Evolutionary conservation across 2,888 invertebrate genomes (phyloP).

Genomic region (Erebia ligea): DNA sequence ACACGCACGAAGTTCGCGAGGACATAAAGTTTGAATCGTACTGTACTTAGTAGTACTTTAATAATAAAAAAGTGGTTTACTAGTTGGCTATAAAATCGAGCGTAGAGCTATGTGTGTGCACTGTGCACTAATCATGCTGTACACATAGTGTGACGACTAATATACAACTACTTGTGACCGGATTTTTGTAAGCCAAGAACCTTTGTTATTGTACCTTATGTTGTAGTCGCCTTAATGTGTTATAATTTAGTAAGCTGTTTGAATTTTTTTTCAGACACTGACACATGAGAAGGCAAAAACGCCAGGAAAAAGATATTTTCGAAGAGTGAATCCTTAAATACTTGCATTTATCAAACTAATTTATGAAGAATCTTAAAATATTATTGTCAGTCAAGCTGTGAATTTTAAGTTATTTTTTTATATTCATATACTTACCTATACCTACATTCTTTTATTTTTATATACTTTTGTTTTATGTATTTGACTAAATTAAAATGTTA

Average conservation of each 20-base stretch:
- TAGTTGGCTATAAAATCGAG: no score
- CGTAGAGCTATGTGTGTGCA: no score
- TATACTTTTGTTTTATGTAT: constrained; percentile 20
- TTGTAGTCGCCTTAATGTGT: background rate
- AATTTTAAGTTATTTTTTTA: constrained; percentile 15
- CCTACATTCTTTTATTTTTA: constrained; percentile 21
- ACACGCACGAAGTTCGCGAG: no score
- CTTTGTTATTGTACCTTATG: no score
- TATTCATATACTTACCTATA: constrained; percentile 7
- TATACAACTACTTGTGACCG: no score
- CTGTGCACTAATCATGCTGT: no score
- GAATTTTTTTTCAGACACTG: constrained; percentile 69
- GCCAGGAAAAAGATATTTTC: constrained; percentile 83
- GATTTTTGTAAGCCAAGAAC: no score
- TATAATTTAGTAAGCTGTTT: background rate
- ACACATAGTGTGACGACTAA: no score
- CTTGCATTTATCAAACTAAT: constrained; percentile 7
- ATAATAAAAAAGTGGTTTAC: no score
- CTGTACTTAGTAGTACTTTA: no score
- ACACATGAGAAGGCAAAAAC: constrained; percentile 78
- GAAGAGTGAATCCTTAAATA: constrained; percentile 56
- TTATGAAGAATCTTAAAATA: constrained; percentile 42
- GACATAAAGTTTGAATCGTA: no score
- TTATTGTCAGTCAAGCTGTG: constrained; percentile 18
- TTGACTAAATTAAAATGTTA: constrained; percentile 10